Conservation (phyloP, 2,113 vertebrate species). For the Marmota flaviventris region DNA sequence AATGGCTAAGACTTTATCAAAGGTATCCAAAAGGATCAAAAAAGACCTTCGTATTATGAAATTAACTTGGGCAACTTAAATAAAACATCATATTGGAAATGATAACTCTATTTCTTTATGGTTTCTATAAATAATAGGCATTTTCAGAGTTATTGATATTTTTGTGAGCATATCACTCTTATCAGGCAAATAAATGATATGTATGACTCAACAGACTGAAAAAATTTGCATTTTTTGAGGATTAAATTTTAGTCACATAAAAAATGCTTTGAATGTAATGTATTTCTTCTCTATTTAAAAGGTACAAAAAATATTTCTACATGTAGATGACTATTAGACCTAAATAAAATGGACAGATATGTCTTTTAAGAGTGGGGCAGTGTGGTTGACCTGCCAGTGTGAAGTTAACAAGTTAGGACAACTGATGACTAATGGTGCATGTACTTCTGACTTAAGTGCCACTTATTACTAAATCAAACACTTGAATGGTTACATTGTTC, state of each 20-base stretch:
- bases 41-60: not conserved
- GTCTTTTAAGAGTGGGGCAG: not conserved
- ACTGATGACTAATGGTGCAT: not conserved
- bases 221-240: not conserved
- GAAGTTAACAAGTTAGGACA: not conserved
- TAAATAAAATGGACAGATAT: not conserved
- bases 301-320: not conserved
- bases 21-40: slow-evolving; percentile 8
- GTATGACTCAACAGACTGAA: not conserved
- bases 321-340: not conserved
- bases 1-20: not conserved
- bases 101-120: not conserved
- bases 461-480: slow-evolving; percentile 32
- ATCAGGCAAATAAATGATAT: not conserved
- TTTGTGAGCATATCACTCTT: not conserved
- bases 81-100: not conserved
- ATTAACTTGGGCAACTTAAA: not conserved
- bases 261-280: not conserved
- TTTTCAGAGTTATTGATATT: not conserved
- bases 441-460: not conserved
- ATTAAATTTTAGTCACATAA: not conserved
- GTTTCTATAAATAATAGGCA: not conserved
- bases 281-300: not conserved
- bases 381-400: not conserved
- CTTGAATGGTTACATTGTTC: not conserved